Percentiles rank a stretch among this genome's conserved stretches.
phyloP scores from a whole-genome alignment of 1,140 invertebrate species.

The Rhopalosiphum maidis region DNA sequence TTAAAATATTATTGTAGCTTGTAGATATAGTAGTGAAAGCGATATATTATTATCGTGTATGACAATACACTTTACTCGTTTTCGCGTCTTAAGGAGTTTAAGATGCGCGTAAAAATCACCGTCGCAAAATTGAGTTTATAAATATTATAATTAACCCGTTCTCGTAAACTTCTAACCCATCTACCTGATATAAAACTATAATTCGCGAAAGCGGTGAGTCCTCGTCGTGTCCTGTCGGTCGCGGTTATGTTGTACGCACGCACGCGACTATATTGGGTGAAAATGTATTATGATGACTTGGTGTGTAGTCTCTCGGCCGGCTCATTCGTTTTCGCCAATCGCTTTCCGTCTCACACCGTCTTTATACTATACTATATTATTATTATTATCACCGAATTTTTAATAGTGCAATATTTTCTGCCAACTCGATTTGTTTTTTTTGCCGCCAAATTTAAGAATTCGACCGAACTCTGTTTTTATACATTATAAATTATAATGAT shows the following conservation, averaged over 20 bases:
- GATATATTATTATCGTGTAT: not conserved
- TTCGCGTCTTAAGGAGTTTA: not conserved
- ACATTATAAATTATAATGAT: not conserved
- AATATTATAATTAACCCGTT: not conserved
- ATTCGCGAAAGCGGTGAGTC: not conserved
- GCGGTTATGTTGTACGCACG: not conserved
- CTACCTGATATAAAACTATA: not conserved
- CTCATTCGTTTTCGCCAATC: not conserved
- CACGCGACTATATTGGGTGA: not conserved
- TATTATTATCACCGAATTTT: not conserved
- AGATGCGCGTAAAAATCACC: not conserved
- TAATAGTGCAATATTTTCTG: not conserved
- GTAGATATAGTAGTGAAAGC: not conserved
- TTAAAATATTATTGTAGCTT: not conserved
- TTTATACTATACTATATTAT: not conserved
- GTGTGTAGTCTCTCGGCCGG: not conserved
- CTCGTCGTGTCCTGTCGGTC: not conserved
- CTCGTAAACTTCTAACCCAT: not conserved
- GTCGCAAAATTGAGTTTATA: not conserved
- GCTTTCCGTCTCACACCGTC: not conserved
- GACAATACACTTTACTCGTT: not conserved
- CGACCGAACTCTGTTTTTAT: not conserved
- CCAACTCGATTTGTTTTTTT: not conserved
- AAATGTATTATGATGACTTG: not conserved
- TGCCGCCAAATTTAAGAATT: not conserved